Evolutionary conservation across 1,140 invertebrate species (phyloP), one percentile per base, ranked within the genome.

Genomic region (Pentalonia nigronervosa): DNA sequence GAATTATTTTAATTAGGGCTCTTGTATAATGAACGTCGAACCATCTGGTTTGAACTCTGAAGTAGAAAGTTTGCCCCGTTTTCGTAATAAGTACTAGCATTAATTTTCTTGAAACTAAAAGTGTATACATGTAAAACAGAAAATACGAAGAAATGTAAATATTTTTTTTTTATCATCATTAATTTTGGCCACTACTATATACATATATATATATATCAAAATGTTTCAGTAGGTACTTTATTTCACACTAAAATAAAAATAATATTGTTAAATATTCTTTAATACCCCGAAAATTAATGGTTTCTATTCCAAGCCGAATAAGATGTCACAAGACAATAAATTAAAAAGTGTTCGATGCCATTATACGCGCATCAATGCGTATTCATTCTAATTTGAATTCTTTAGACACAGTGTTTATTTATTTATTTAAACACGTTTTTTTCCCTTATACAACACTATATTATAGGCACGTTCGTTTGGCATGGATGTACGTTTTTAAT

Each of bases 241-340:
- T 0, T 90, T n/a, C 3, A 56, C 23, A 41, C 14, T 47, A 7
- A 45, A 47, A 87, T 45, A 87, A 45, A 87, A 88, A 88, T 50
- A 34, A 60, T 45, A 90, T 45, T 30, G 88, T 90, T 45, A 90
- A 60, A 67, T 67, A 56, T 90, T 45, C 17, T 67, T 60, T 67
- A 67, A 67, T 9, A 56, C 53, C 21, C 34, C 8, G 23, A 67
- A 14, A 90, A 90, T 67, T 90, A 90, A 90, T 90, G 89, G 25
- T 30, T 67, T 47, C 30, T 67, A 30, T 45, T 41, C 23, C 14
- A 41, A 11, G 7, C 23, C 56, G 25, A 90, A 90, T 67, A 48
- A 90, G 25, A 90, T 90, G 56, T 90, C 50, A 45, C n/a, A 17
- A 7, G 87, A 45, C 14, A 45, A 90, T 90, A 90, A 90, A 90